phyloP scores from a whole-genome alignment of 2,888 invertebrate genomes.

The Ophonus ardosiacus region DNA sequence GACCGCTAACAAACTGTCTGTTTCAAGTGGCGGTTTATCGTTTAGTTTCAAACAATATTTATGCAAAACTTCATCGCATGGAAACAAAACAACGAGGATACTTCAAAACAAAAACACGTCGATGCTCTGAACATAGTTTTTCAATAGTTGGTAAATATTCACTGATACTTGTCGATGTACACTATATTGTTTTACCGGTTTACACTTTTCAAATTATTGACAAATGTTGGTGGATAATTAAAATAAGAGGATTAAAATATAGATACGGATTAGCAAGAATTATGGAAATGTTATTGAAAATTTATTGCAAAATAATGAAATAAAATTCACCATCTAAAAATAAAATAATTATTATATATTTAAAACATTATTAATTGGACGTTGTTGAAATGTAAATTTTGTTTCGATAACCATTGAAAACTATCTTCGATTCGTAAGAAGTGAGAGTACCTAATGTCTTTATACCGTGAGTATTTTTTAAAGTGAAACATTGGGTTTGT shows the following conservation, averaged over 20 bases:
- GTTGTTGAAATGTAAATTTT: too few species aligned
- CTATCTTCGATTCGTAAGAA: too few species aligned
- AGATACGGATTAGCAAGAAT: slow-evolving; percentile 1
- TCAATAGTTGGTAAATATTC: slow-evolving; percentile 23
- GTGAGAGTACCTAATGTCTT: too few species aligned
- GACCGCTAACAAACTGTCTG: not conserved
- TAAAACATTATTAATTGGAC: too few species aligned
- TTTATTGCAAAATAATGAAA: not conserved
- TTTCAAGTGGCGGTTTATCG: slow-evolving; percentile 23
- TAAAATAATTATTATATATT: not conserved
- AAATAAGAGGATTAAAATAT: slow-evolving; percentile 20
- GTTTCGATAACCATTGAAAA: too few species aligned
- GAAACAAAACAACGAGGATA: slow-evolving; percentile 27
- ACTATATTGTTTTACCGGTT: slow-evolving; percentile 27
- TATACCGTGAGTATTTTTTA: too few species aligned
- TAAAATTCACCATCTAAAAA: not conserved
- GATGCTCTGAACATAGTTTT: slow-evolving; percentile 27
- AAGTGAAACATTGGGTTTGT: too few species aligned
- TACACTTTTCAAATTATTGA: slow-evolving; percentile 10
- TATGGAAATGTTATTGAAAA: not conserved
- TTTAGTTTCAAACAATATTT: slow-evolving; percentile 47
- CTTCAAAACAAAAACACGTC: slow-evolving; percentile 16
- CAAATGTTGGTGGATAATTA: slow-evolving; percentile 4
- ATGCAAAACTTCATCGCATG: slow-evolving; percentile 31
- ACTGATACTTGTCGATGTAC: slow-evolving; percentile 4